Base-by-base conservation (phyloP, 2,888 invertebrate species). In the Ephialtes manifestator region DNA sequence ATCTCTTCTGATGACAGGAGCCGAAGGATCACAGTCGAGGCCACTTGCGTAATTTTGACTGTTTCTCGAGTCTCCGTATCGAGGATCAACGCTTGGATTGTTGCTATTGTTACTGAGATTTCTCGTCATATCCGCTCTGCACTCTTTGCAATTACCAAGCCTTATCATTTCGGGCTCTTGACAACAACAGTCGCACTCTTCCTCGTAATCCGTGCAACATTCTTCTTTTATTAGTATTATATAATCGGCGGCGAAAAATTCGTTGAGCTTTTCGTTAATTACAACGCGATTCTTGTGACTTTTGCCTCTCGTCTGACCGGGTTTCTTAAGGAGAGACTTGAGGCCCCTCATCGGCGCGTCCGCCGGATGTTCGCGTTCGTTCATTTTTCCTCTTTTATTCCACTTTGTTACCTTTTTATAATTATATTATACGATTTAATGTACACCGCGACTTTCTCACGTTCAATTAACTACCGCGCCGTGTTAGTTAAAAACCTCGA, bases 191-290 rank as follows among this genome's bases (percentile, higher is more conserved):
- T 96, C 96, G 93, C 96, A 96, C 89, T 96, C 95, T 86, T 96
- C 96, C 92, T 97, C 97, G 91, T 97, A 97, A 82, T 97, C 97
- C 92, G 97, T 97, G 90, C 96, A 96, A 92, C 97, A 97, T 93
- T 98, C 98, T 93, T 98, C 98, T 84, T 98, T 96, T 87, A 98
- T 98, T 86, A 98, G 95, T 90, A 98, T 98, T 91, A 98, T 98
- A 92, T 98, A 98, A 94, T 98, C 98, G 74, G 98, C 98, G 90
- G 98, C 98, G 94, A 98, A 98, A 94, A 98, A 98, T 94, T 98
- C 97, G 94, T 98, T 98, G 76, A 97, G 96, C 91, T 96, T 97
- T 94, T 98, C 98, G 93, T 98, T 97, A 92, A 98, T 98, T 75
- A 97, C 96, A 31, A 98, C 98, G 80, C 97, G 96, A 93, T 98